Evolutionary conservation across 1,140 invertebrate species (phyloP).

Genomic region (Diorhabda sublineata): DNA sequence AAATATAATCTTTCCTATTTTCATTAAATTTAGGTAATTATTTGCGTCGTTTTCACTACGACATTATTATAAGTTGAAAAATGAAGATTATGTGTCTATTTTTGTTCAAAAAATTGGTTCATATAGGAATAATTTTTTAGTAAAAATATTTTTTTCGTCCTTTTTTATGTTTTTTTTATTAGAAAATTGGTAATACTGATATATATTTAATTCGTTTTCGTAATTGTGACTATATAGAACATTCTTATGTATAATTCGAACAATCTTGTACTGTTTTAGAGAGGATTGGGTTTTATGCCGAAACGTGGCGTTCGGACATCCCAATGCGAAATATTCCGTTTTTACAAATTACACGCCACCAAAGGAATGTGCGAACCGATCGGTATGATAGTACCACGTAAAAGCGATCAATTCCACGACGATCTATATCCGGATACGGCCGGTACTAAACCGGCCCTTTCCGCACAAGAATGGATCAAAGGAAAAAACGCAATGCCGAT

Average conservation of each 20-base stretch:
- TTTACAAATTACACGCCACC: constrained; percentile 89
- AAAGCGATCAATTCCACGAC: constrained; percentile 64
- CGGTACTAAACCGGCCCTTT: constrained; percentile 73
- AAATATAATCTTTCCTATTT: too few species aligned
- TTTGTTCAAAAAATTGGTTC: too few species aligned
- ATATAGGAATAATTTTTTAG: too few species aligned
- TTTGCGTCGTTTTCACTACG: too few species aligned
- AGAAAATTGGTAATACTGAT: too few species aligned
- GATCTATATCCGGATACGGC: constrained; percentile 92
- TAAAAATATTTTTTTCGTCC: too few species aligned
- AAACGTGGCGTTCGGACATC: constrained; percentile 83
- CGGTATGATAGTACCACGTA: constrained; percentile 91
- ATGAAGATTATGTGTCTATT: too few species aligned
- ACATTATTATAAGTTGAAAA: too few species aligned
- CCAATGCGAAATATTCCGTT: constrained; percentile 82
- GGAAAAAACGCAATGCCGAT: constrained; percentile 79
- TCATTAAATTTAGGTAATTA: too few species aligned
- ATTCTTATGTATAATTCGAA: neutral
- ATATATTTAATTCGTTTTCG: neutral
- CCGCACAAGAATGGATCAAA: constrained; percentile 83
- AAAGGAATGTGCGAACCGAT: constrained; percentile 85
- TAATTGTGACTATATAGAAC: neutral
- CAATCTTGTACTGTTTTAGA: constrained; percentile 53
- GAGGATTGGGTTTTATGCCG: constrained; percentile 88
- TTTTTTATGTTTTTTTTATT: too few species aligned